A percentile compares a stretch with the other conserved stretches of the same genome.
Evolutionary conservation across 2,888 invertebrate species (phyloP).

Genomic region (Eulithis prunata): DNA sequence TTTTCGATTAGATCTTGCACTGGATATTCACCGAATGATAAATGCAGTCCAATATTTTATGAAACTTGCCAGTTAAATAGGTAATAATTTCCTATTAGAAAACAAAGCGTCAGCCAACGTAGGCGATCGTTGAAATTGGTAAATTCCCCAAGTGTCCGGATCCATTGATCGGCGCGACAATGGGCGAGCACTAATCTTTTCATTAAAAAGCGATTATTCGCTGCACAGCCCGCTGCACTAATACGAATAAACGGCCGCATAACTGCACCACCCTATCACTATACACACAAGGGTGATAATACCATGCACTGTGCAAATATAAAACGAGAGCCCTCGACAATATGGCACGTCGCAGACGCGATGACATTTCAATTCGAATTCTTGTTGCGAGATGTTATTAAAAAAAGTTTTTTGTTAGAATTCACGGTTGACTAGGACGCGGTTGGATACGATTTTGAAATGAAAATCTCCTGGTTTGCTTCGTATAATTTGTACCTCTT

Average conservation of each 20-base stretch:
- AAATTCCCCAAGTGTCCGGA: conserved; percentile 75
- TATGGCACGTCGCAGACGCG: conserved; percentile 68
- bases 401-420: conserved; percentile 62
- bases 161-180: conserved; percentile 71
- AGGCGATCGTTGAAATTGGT: conserved; percentile 69
- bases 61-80: background rate
- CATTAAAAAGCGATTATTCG: conserved; percentile 84
- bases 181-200: conserved; percentile 80
- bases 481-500: background rate
- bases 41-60: too few relatives aligned
- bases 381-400: conserved; percentile 70
- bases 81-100: conserved; percentile 39
- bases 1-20: too few relatives aligned
- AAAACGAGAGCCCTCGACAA: conserved; percentile 54
- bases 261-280: conserved; percentile 42
- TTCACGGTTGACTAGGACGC: conserved; percentile 55
- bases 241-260: conserved; percentile 68
- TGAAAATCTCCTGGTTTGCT: conserved; percentile 19
- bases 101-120: conserved; percentile 40
- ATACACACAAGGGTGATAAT: conserved; percentile 46
- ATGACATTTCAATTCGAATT: conserved; percentile 83
- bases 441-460: conserved; percentile 30
- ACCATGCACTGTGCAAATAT: conserved; percentile 35
- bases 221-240: conserved; percentile 78
- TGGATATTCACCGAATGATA: too few relatives aligned